Base-by-base conservation (phyloP, 2,113 vertebrate genomes). In the Anarhynchus alexandrinus region DNA sequence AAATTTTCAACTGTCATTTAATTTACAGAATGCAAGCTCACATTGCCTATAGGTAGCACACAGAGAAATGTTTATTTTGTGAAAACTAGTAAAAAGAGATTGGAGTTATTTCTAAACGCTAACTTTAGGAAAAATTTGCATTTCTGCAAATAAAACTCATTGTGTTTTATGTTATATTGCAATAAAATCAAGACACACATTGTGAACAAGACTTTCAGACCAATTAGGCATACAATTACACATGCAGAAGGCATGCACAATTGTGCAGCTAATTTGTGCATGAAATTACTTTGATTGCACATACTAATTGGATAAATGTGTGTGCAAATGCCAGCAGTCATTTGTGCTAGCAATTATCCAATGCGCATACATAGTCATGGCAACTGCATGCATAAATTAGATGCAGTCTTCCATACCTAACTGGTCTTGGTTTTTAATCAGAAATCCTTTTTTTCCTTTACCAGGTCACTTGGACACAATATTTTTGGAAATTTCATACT, bases 251-350 rank as follows among this genome's bases (percentile, higher is more conserved):
- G 81, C 89, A 96, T 89, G 95, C 96, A 94, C 94, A 96, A 95
- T 97, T 95, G 96, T 97, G 94, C 97, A 97, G 95, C 89, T 95
- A 95, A 96, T 97, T 85, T 96, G 94, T 94, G 95, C 97, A 94
- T 97, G 94, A 95, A 96, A 96, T 97, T 23, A 73, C 95, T 91
- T 45, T 95, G 97, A 95, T 96, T 96, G 97, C 83, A 94, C 86
- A 82, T 70, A 30, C 91, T 95, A 97, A 97, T 97, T 96, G 97
- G 93, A 95, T 97, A 96, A 97, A 96, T 94, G 97, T 85, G 86
- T 95, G 96, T 95, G 97, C 95, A 97, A 97, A 96, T 95, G 96
- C 89, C 96, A 97, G 91, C 59, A 96, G 95, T 12, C 86, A 91
- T 82, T 82, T 95, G 89, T 91, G 95, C 86, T 92, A 87, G 81